Conservation (phyloP, 2,797 vertebrate species). For the Cyprinodon diabolis region DNA sequence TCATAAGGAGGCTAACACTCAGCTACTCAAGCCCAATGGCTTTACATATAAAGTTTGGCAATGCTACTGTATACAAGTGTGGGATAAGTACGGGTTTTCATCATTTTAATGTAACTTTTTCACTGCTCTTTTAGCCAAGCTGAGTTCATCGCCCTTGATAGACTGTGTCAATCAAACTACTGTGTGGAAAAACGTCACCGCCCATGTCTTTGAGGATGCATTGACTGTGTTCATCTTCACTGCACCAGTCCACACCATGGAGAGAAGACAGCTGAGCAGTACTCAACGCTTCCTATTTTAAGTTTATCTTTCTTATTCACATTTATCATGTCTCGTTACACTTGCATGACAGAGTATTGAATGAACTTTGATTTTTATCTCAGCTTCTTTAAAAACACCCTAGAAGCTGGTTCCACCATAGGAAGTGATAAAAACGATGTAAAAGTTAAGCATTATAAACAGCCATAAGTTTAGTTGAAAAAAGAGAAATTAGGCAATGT, state of each 20-base stretch:
- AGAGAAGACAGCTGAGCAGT: conserved; percentile 16
- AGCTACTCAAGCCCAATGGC: conserved; percentile 46
- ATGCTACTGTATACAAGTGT: conserved; percentile 60
- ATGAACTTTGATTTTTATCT: not conserved
- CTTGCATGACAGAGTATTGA: too few species aligned
- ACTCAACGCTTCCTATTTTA: not conserved
- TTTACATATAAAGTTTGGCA: conserved; percentile 69
- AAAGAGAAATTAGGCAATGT: not conserved
- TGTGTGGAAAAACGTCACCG: conserved; percentile 52
- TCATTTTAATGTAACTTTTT: conserved; percentile 52
- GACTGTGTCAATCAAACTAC: conserved; percentile 68
- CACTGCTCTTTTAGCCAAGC: conserved; percentile 21
- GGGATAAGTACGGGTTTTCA: conserved; percentile 40
- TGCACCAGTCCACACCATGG: conserved; percentile 28
- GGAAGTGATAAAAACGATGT: too few species aligned
- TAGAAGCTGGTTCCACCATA: too few species aligned
- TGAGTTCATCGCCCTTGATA: conserved; percentile 60
- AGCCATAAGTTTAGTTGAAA: not conserved
- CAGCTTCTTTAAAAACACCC: not conserved
- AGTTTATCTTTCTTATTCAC: conserved; percentile 4
- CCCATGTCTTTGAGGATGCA: conserved; percentile 60
- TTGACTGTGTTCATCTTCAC: conserved; percentile 59
- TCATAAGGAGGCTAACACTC: conserved; percentile 69
- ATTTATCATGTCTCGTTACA: not conserved
- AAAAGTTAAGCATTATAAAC: too few species aligned